These are phyloP conservation scores for Aphrocallistes beatrix DNA, from an alignment of 37 sponge, comb jelly and placozoan genomes.

Conservation along the genomic window DNA sequence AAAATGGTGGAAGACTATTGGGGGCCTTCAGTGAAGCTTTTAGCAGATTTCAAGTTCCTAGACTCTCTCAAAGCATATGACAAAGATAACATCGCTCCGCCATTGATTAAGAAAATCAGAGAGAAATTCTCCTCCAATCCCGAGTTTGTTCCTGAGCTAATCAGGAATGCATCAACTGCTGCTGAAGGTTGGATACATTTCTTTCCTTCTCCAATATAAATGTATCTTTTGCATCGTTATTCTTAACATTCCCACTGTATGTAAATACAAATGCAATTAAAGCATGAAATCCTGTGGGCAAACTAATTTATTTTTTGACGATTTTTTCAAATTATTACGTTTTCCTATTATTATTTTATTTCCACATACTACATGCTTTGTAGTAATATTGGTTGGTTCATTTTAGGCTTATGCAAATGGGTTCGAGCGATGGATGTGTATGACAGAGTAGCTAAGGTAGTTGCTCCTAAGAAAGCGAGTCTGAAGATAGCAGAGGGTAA, in stretches of 20 bases:
- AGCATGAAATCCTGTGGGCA: no score
- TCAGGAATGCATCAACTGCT: conserved; percentile 80
- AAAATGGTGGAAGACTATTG: conserved; percentile 96
- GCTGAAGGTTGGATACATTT: conserved; percentile 76
- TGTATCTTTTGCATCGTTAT: no score
- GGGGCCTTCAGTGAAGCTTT: conserved; percentile 90
- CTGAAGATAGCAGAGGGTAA: conserved; percentile 78
- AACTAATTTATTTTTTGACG: no score
- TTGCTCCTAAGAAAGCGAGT: conserved; percentile 88
- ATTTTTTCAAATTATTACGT: no score
- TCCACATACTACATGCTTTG: no score
- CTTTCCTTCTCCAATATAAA: no score
- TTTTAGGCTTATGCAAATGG: conserved; percentile 71
- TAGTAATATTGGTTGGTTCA: not conserved
- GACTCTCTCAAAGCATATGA: conserved; percentile 86
- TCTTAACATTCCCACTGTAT: no score
- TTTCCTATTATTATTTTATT: no score
- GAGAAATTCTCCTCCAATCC: conserved; percentile 78
- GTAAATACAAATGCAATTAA: no score
- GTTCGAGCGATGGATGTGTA: conserved; percentile 96
- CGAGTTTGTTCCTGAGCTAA: conserved; percentile 75
- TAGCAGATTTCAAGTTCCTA: conserved; percentile 91
- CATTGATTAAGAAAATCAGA: conserved; percentile 89
- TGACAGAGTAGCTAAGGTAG: conserved; percentile 94
- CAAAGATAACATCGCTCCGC: conserved; percentile 87